Conservation (phyloP, 2,888 invertebrate species). For the Arrhopalites spinosus region DNA sequence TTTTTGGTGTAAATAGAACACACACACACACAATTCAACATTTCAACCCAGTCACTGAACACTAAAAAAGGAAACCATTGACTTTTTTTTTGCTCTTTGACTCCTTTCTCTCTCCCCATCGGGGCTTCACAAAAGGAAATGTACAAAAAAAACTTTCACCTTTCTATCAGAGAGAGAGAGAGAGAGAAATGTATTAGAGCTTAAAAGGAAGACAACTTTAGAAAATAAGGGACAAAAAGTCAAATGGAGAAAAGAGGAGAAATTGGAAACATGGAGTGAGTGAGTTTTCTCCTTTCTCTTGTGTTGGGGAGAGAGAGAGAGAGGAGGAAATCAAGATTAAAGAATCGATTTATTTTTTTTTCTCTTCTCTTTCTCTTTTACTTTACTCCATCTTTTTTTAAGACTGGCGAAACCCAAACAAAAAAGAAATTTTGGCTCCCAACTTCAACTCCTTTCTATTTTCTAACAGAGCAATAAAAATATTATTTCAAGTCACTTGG, state of each 20-base stretch:
- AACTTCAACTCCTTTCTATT: background rate
- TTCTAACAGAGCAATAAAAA: background rate
- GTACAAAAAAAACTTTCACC: no score
- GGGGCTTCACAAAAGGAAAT: no score
- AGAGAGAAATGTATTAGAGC: slow-evolving; percentile 5
- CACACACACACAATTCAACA: background rate
- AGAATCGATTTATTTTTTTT: background rate
- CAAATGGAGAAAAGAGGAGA: background rate
- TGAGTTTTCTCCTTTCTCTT: background rate
- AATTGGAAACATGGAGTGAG: background rate
- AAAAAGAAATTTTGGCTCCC: background rate
- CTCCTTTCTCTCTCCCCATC: no score
- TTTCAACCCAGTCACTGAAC: background rate
- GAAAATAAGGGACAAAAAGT: background rate
- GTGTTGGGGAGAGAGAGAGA: no score
- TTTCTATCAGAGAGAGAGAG: no score
- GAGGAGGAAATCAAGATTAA: background rate
- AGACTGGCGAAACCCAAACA: background rate
- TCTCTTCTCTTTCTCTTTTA: background rate
- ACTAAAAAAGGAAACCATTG: background rate
- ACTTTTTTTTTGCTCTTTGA: background rate
- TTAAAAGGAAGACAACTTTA: background rate
- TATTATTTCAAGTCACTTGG: background rate
- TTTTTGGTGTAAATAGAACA: no score
- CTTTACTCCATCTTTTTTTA: background rate